Evolutionary conservation across 2,888 invertebrate genomes (phyloP).

Genomic region (Sylvicola cinctus): DNA sequence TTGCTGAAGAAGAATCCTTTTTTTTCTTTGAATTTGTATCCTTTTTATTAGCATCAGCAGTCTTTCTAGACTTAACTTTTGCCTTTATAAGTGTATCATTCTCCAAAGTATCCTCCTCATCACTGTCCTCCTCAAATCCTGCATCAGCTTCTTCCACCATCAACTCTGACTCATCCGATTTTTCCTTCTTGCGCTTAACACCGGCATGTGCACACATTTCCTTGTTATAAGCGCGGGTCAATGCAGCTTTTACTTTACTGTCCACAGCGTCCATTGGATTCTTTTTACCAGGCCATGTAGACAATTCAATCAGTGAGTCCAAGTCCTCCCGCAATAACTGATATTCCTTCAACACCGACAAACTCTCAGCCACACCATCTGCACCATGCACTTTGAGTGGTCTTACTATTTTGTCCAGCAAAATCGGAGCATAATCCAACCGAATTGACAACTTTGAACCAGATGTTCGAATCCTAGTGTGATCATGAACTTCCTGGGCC

Average conservation of each 20-base stretch:
- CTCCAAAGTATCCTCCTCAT: slow-evolving; percentile 37
- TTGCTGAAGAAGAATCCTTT: too few relatives aligned
- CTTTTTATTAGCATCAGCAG: not conserved
- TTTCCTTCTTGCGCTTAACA: slow-evolving; percentile 38
- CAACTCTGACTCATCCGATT: slow-evolving; percentile 28
- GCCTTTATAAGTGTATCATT: slow-evolving; percentile 58
- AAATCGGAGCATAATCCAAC: slow-evolving; percentile 67
- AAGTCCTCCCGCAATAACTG: slow-evolving; percentile 78
- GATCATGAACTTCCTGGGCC: slow-evolving; percentile 66
- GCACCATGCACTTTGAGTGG: slow-evolving; percentile 50
- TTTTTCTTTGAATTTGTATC: not conserved
- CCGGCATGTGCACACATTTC: slow-evolving; percentile 58
- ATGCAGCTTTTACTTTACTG: slow-evolving; percentile 73
- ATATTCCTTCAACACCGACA: slow-evolving; percentile 63
- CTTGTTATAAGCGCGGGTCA: slow-evolving; percentile 87
- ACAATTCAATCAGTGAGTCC: slow-evolving; percentile 69
- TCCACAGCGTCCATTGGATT: slow-evolving; percentile 61
- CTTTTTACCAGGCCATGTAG: slow-evolving; percentile 59
- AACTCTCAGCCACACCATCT: slow-evolving; percentile 49
- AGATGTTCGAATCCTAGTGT: slow-evolving; percentile 62
- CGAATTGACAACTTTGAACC: slow-evolving; percentile 65
- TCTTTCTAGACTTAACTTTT: slow-evolving; percentile 2
- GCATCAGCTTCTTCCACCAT: slow-evolving; percentile 22
- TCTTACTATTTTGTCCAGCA: slow-evolving; percentile 51
- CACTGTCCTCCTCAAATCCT: slow-evolving; percentile 24